Base-by-base conservation (phyloP, 2,797 vertebrate species). In the Gobio occitaniae region DNA sequence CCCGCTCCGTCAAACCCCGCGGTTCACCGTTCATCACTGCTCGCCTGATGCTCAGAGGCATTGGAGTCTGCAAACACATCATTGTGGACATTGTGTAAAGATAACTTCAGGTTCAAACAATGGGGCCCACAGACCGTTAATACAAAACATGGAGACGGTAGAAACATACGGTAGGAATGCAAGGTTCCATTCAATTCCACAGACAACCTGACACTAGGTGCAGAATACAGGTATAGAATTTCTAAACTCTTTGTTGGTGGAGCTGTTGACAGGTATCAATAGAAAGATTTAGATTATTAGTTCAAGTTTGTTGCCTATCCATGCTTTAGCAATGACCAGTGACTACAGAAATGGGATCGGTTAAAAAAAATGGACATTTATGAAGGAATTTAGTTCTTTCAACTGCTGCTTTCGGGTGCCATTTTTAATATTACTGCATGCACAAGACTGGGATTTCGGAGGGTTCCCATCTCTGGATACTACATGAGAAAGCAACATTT, bases 1-100 rank as follows among this genome's bases (percentile, higher is more conserved):
- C 92, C 91, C 93, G 87, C 92, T 94, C 92, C 90, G 84, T 87
- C 87, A 29, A 90, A 92, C 91, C 91, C 90, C 88, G 91, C 89
- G 86, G 89, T 89, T 86, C 88, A 69, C 90, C 92, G 93, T 93
- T 93, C 92, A 94, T 95, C 95, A 94, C 59, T 44, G 59, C 41
- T 84, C 29, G 25, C 25, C 86, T 56, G 85, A 82, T 61, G 77
- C 79, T 89, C 77, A 12, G 86, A 90, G 88, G 88, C 87, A 76
- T 70, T 52, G 61, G 83, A 89, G 68, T 86, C 90, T 91, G 90
- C 88, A 19, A 50, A 16, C 48, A 63, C 32, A 90, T 86, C 91
- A 93, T 93, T 87, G 80, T 90, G 74, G 48, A 41, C 72, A 65
- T 89, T 87, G 86, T 83, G 90, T 89, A 89, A 81, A 88, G 80